Conservation (phyloP, 2,888 invertebrate genomes). For the Andrena flavipes region DNA sequence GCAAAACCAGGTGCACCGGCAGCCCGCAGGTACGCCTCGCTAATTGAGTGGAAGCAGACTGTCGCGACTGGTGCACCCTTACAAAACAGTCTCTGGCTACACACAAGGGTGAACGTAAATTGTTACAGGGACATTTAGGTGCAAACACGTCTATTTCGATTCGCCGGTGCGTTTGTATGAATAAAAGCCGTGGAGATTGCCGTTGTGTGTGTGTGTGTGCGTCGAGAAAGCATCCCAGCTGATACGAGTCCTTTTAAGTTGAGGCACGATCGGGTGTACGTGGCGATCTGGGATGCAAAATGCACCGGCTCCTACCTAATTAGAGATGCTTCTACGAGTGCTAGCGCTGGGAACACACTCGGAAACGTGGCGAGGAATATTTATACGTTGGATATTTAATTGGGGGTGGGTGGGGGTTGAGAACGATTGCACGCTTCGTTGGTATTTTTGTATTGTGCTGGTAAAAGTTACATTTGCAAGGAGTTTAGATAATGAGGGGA, state of each 20-base stretch:
- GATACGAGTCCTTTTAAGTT: constrained; percentile 45
- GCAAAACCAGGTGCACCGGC: constrained; percentile 57
- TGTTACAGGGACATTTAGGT: constrained; percentile 27
- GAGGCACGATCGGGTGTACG: constrained; percentile 43
- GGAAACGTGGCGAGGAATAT: constrained; percentile 46
- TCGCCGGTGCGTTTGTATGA: constrained; percentile 13
- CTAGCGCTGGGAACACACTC: constrained; percentile 6
- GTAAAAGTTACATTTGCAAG: background rate
- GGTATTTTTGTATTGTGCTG: background rate
- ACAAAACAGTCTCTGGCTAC: constrained; percentile 53
- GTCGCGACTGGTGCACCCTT: constrained; percentile 56
- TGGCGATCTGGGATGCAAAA: constrained; percentile 40
- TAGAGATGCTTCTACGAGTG: constrained; percentile 31
- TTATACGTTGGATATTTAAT: constrained; percentile 36
- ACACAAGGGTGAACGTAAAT: background rate
- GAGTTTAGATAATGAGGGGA: too few species aligned
- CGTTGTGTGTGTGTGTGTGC: background rate
- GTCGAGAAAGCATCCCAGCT: constrained; percentile 28
- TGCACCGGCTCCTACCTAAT: background rate
- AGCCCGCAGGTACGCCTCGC: constrained; percentile 59
- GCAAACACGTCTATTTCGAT: constrained; percentile 23
- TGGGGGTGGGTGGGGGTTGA: background rate
- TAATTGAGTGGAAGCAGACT: constrained; percentile 71
- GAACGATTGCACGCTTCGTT: background rate
- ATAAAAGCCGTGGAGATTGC: constrained; percentile 11